Evolutionary conservation across 2,113 vertebrate species (phyloP).

Genomic region (Phoxinus phoxinus): DNA sequence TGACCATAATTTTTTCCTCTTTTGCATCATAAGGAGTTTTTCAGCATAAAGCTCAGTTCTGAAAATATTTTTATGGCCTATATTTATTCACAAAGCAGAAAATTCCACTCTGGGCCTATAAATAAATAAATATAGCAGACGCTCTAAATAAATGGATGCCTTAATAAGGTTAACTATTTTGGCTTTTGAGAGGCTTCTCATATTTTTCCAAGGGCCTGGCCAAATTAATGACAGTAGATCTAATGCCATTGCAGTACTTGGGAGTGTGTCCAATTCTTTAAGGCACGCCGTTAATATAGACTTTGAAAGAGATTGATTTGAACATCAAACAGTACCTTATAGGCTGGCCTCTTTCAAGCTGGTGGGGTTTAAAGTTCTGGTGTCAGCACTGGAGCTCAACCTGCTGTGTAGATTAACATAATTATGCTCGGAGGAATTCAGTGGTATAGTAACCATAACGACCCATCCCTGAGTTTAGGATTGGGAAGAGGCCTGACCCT

Average conservation of each 20-base stretch:
- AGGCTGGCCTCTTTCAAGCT: constrained; percentile 59
- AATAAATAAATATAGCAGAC: constrained; percentile 70
- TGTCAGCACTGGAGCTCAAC: constrained; percentile 59
- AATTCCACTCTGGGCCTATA: constrained; percentile 66
- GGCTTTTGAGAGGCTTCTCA: constrained; percentile 65
- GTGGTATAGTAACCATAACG: constrained; percentile 62
- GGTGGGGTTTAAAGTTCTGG: constrained; percentile 65
- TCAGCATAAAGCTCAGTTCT: constrained; percentile 62
- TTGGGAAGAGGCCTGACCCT: constrained; percentile 45
- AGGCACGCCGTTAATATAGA: constrained; percentile 80
- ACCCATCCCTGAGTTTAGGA: constrained; percentile 59
- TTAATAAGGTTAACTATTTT: constrained; percentile 80
- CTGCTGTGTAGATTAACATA: constrained; percentile 69
- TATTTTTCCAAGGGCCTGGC: constrained; percentile 66
- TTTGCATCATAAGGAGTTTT: constrained; percentile 79
- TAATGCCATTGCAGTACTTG: constrained; percentile 76
- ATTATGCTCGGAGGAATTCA: constrained; percentile 68
- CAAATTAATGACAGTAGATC: constrained; percentile 79
- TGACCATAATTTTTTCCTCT: constrained; percentile 52
- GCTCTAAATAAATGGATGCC: constrained; percentile 70
- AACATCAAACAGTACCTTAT: constrained; percentile 78
- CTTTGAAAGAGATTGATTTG: constrained; percentile 80
- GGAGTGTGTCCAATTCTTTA: constrained; percentile 81
- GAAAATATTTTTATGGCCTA: constrained; percentile 74
- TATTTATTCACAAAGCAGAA: constrained; percentile 74